These are phyloP conservation scores for Papilio protenor DNA, from an alignment of 2,888 invertebrate genomes.

Conservation along the genomic window DNA sequence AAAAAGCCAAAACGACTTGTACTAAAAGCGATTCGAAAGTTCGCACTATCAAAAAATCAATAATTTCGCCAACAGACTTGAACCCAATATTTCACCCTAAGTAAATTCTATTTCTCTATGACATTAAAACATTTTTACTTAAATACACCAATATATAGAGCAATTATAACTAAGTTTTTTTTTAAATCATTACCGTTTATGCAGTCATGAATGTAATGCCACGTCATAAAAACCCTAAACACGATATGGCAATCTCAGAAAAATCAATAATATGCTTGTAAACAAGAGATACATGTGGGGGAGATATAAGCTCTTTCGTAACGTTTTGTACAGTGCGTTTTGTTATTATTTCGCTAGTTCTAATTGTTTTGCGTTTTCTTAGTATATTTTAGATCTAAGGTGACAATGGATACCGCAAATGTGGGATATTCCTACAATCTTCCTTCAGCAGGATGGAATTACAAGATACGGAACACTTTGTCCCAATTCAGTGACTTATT, in stretches of 20 bases:
- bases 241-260: slow-evolving; percentile 54
- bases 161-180: not conserved
- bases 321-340: slow-evolving; percentile 65
- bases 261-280: slow-evolving; percentile 82
- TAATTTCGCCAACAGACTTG: slow-evolving; percentile 16
- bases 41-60: slow-evolving; percentile 34
- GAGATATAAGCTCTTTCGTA: slow-evolving; percentile 57
- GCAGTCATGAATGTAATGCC: slow-evolving; percentile 33
- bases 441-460: slow-evolving; percentile 90
- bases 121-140: not conserved
- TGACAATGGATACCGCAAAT: slow-evolving; percentile 84
- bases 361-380: slow-evolving; percentile 45
- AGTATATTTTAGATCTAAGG: slow-evolving; percentile 48
- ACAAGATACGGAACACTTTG: slow-evolving; percentile 90
- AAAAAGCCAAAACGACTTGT: not conserved
- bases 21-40: slow-evolving; percentile 12
- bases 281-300: slow-evolving; percentile 74
- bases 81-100: not conserved
- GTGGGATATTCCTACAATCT: slow-evolving; percentile 94
- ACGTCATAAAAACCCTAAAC: slow-evolving; percentile 49
- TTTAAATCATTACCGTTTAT: not conserved
- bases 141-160: not conserved
- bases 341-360: slow-evolving; percentile 62
- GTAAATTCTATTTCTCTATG: not conserved
- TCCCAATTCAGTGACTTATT: slow-evolving; percentile 97